Evolutionary conservation across 2,113 vertebrate species (phyloP).

Genomic region (Lepus europaeus): DNA sequence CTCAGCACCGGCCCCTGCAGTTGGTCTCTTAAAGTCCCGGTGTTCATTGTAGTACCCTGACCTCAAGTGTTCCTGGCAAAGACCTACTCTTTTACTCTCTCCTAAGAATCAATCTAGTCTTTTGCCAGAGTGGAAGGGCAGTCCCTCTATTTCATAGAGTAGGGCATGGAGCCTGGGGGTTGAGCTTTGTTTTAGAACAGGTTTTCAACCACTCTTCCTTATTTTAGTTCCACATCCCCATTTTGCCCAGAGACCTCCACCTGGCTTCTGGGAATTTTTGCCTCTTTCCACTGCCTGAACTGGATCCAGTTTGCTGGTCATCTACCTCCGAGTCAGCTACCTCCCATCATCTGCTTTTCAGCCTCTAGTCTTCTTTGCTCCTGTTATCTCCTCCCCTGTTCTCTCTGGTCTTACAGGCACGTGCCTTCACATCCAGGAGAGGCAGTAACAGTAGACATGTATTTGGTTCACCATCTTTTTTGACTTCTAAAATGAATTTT

Average conservation of each 20-base stretch:
- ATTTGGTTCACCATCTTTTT: background rate
- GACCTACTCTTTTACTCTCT: slow-evolving; percentile 18
- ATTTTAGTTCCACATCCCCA: background rate
- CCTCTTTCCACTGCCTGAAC: background rate
- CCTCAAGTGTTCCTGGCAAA: background rate
- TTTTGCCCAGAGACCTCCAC: background rate
- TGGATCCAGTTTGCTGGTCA: background rate
- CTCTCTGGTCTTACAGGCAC: background rate
- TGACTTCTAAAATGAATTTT: slow-evolving; percentile 26
- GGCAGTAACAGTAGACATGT: background rate
- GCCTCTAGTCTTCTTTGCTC: background rate
- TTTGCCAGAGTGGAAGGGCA: background rate
- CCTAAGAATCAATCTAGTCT: background rate
- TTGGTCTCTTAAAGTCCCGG: background rate
- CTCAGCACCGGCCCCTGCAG: background rate
- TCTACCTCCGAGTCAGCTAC: background rate
- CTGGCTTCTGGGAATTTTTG: background rate
- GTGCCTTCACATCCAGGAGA: background rate
- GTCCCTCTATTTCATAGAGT: background rate
- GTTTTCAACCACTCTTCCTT: background rate
- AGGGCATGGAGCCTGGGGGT: background rate
- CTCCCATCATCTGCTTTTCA: background rate
- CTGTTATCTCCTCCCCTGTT: background rate
- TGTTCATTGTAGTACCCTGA: background rate
- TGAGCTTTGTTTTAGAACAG: background rate